Conservation (phyloP, 2,797 vertebrate species). For the Hippoglossus hippoglossus region DNA sequence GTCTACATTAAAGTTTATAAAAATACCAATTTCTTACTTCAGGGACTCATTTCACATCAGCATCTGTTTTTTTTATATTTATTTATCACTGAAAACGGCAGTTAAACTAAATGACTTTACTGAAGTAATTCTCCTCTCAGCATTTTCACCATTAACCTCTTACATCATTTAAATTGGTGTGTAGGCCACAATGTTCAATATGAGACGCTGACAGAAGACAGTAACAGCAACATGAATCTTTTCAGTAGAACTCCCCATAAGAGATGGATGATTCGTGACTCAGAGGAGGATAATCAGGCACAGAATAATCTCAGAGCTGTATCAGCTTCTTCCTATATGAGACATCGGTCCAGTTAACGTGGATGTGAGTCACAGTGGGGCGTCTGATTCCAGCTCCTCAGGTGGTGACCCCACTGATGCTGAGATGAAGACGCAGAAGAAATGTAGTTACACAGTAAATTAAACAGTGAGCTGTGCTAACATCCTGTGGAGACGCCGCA, state of each 20-base stretch:
- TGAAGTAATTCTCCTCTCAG: constrained; percentile 1
- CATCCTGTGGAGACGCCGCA: too few species aligned
- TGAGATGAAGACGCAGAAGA: too few species aligned
- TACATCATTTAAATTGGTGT: not conserved
- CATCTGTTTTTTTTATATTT: not conserved
- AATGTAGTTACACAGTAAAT: too few species aligned
- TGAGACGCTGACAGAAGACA: constrained; percentile 6
- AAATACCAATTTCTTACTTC: constrained; percentile 35
- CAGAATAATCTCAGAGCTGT: not conserved
- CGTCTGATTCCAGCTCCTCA: too few species aligned
- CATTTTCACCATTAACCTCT: not conserved
- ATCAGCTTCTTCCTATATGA: too few species aligned
- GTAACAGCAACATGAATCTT: constrained; percentile 15
- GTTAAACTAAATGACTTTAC: not conserved
- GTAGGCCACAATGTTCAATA: too few species aligned
- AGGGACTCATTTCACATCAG: not conserved
- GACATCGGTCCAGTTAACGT: too few species aligned
- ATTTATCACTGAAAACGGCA: not conserved
- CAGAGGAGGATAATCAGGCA: constrained; percentile 10
- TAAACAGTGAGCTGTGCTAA: too few species aligned
- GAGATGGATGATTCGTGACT: constrained; percentile 15
- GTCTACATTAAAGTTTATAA: constrained; percentile 73
- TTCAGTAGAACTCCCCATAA: constrained; percentile 9
- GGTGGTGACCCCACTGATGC: too few species aligned
- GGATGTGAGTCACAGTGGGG: too few species aligned